phyloP scores from a whole-genome alignment of 1,140 invertebrate species.

The Rhopalosiphum maidis region DNA sequence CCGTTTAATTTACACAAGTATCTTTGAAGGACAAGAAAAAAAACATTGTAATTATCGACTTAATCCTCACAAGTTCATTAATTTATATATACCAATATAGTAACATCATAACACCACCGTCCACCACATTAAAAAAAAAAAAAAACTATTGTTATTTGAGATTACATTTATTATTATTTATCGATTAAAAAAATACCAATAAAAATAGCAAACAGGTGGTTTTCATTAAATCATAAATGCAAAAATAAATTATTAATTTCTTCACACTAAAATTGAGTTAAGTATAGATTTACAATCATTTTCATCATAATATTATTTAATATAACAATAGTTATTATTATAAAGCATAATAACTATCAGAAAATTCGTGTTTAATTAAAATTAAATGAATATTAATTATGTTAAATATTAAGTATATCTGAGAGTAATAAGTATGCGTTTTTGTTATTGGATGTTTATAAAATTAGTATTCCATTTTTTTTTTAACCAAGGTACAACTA shows the following conservation, averaged over 20 bases:
- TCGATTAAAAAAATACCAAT: neutral
- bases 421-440: neutral
- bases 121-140: neutral
- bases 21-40: neutral
- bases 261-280: neutral
- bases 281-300: neutral
- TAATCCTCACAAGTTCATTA: neutral
- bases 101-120: neutral
- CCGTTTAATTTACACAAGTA: neutral
- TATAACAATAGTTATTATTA: no score
- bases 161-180: neutral
- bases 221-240: neutral
- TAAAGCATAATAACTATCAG: no score
- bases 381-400: neutral
- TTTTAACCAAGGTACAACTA: neutral
- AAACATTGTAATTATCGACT: neutral
- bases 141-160: neutral
- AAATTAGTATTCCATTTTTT: neutral
- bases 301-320: neutral
- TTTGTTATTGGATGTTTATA: neutral
- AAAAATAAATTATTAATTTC: neutral
- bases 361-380: neutral
- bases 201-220: neutral
- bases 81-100: neutral
- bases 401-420: neutral